A percentile compares a stretch with the other conserved stretches of the same genome.
These are phyloP conservation scores for Zeugodacus cucurbitae DNA, from an alignment of 1,140 invertebrate species.

Conservation along the genomic window DNA sequence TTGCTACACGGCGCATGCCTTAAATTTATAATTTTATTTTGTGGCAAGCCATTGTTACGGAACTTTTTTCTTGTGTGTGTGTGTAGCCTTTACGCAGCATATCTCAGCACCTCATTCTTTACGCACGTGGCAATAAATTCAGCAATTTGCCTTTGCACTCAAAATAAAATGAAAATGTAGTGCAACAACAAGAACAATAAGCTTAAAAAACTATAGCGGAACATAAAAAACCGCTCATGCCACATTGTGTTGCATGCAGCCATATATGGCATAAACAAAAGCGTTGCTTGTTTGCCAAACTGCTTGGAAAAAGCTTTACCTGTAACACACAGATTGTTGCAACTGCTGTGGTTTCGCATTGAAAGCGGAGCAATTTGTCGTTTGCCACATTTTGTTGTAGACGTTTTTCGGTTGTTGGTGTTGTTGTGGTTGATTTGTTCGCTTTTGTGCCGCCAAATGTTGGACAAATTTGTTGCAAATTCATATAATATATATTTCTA, in stretches of 20 bases:
- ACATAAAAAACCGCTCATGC: neutral
- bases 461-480: conserved; percentile 21
- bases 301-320: neutral
- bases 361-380: conserved; percentile 22
- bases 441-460: conserved; percentile 11
- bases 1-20: neutral
- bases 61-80: neutral
- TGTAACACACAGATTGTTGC: neutral
- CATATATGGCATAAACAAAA: neutral
- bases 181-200: neutral
- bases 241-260: neutral
- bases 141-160: conserved; percentile 40
- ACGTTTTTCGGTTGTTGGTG: neutral
- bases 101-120: conserved; percentile 44
- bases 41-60: neutral
- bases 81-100: conserved; percentile 32
- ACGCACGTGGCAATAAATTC: conserved; percentile 43
- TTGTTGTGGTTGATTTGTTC: neutral
- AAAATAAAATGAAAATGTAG: neutral
- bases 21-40: conserved; percentile 8
- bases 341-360: neutral
- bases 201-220: neutral
- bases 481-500: neutral
- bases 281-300: neutral
- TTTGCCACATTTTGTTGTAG: neutral